Conservation (phyloP, 2,888 invertebrate species). For the Drosophila histrio region DNA sequence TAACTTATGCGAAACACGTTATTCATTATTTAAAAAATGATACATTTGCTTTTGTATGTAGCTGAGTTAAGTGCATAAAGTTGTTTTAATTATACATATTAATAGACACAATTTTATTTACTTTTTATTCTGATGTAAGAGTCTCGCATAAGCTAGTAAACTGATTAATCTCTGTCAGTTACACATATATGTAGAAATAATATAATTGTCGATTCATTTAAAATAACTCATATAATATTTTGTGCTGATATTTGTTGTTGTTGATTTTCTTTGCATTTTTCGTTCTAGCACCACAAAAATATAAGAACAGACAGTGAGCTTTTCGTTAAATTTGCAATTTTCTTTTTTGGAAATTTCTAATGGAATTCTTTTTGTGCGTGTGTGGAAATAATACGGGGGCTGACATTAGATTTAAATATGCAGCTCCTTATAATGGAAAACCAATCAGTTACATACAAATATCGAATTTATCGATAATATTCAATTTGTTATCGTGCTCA, state of each 20-base stretch:
- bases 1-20: conserved; percentile 48
- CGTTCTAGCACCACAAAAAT: conserved; percentile 60
- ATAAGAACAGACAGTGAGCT: conserved; percentile 53
- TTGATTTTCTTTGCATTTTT: conserved; percentile 15
- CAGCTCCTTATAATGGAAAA: conserved; percentile 18
- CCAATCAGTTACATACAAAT: conserved; percentile 35
- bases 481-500: conserved; percentile 49
- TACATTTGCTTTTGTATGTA: conserved; percentile 4
- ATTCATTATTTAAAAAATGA: conserved; percentile 24
- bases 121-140: conserved; percentile 7
- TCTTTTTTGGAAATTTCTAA: conserved; percentile 60
- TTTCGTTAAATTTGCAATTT: conserved; percentile 33
- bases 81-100: conserved; percentile 15
- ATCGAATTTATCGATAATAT: conserved; percentile 40
- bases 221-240: conserved; percentile 45
- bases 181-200: conserved; percentile 40
- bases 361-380: conserved; percentile 68
- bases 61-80: conserved; percentile 20
- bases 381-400: conserved; percentile 16
- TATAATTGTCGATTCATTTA: conserved; percentile 28
- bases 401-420: conserved; percentile 5
- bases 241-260: conserved; percentile 40
- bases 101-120: conserved; percentile 28
- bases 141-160: conserved; percentile 48
- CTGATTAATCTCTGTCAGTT: conserved; percentile 42